Base-by-base conservation (phyloP, 2,888 invertebrate genomes). In the Spicauda simplicius region DNA sequence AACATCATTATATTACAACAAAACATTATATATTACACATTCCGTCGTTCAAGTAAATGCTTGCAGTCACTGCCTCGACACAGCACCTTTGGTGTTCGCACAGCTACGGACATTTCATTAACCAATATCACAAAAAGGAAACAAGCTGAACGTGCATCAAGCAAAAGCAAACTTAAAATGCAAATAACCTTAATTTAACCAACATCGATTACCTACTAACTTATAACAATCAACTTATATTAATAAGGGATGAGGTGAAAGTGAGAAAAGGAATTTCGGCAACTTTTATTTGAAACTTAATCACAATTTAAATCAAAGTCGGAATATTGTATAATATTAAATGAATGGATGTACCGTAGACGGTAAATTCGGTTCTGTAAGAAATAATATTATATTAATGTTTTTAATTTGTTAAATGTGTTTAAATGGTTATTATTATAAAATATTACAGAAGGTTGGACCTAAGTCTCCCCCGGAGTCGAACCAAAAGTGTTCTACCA, bases 1-100 rank as follows among this genome's bases (percentile, higher is more conserved):
- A 89, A 87, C 83, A 81, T 86, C 80, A 80, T 84, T 88, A 85
- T 88, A 86, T 84, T 87, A 88, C 83, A 88, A 88, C 85, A 88
- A 88, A 88, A 87, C 77, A 76, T 83, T 81, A 79, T 84, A 86
- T 85, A 79, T 80, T 85, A 87, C 84, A 86, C 77, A 81, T 76
- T 81, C 78, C 74, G 71, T 77, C 78, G 41, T 61, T 73, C 63
- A 78, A 80, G 75, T 86, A 87, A 88, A 87, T 88, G 85, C 87
- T 80, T 74, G 71, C 76, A 75, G 72, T 78, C 73, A 73, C 73
- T 71, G 75, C 77, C 75, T 67, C 54, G 75, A 74, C 70, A 74
- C 70, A 74, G 76, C 81, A 79, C 78, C 77, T 68, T 69, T 69
- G 68, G 71, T 72, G 70, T 73, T 74, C 72, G 14, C 64, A 73